These are phyloP conservation scores for Caerostris extrusa DNA, from an alignment of 1,140 invertebrate genomes.

Conservation along the genomic window DNA sequence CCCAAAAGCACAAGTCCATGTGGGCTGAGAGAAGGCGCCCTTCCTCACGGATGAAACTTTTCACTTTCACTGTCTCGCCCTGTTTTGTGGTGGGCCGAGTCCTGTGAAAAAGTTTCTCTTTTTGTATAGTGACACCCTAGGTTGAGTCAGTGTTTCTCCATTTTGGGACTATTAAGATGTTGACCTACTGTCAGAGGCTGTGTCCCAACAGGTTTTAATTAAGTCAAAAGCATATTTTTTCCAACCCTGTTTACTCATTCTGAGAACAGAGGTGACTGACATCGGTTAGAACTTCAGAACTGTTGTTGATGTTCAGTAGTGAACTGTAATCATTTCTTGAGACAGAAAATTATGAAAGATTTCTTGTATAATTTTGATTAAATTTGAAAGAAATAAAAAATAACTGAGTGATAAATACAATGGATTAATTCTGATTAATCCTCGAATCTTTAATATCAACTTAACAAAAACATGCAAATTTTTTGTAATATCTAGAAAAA, in stretches of 20 bases:
- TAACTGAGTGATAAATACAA: too few relatives aligned
- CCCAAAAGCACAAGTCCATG: neutral
- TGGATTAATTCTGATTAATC: too few relatives aligned
- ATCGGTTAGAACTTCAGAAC: too few relatives aligned
- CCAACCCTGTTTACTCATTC: neutral
- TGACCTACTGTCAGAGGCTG: conserved; percentile 25
- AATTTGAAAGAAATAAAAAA: too few relatives aligned
- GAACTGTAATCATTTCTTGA: too few relatives aligned
- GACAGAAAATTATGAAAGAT: too few relatives aligned
- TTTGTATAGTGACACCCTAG: conserved; percentile 1
- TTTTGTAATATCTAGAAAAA: too few relatives aligned
- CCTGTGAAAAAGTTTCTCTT: conserved; percentile 16
- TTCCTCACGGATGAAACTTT: neutral
- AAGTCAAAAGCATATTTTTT: neutral
- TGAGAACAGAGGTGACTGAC: neutral
- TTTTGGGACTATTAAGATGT: neutral
- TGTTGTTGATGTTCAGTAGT: too few relatives aligned
- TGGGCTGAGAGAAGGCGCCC: neutral
- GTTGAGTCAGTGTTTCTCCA: conserved; percentile 21
- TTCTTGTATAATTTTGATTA: too few relatives aligned
- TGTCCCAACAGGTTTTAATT: neutral
- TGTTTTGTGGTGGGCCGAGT: conserved; percentile 12
- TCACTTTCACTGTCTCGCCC: neutral
- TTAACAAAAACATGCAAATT: too few relatives aligned
- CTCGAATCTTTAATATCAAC: too few relatives aligned